Conservation (phyloP, 1,140 invertebrate genomes). For the Leptonema lineaticorne region DNA sequence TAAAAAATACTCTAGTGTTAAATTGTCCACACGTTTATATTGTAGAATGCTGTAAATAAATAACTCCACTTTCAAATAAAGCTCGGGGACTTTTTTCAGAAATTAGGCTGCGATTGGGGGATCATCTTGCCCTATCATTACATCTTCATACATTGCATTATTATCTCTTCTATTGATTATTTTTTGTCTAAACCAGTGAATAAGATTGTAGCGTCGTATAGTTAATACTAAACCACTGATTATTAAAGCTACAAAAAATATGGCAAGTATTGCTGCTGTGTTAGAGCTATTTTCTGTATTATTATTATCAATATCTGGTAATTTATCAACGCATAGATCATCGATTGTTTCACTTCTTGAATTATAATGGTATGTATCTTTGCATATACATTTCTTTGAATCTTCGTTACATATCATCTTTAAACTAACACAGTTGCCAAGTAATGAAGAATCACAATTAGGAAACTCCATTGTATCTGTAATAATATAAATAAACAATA, state of each 20-base stretch:
- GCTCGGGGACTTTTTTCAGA: too few species aligned
- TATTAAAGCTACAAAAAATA: constrained; percentile 51
- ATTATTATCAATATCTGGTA: constrained; percentile 15
- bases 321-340: constrained; percentile 18
- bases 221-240: constrained; percentile 50
- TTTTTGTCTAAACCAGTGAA: constrained; percentile 51
- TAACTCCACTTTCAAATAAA: too few species aligned
- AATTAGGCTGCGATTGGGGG: constrained; percentile 51
- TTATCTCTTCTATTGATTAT: constrained; percentile 49
- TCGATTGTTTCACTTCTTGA: constrained; percentile 4
- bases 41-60: too few species aligned
- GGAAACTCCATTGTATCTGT: constrained; percentile 28
- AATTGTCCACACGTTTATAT: too few species aligned
- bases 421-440: constrained; percentile 24
- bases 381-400: constrained; percentile 45
- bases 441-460: background rate
- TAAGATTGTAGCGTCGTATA: constrained; percentile 52
- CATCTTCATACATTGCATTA: constrained; percentile 55
- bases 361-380: constrained; percentile 43
- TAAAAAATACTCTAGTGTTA: too few species aligned
- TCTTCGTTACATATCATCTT: constrained; percentile 46
- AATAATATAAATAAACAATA: constrained; percentile 8
- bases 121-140: constrained; percentile 57
- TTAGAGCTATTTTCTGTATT: constrained; percentile 41
- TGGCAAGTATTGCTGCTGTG: constrained; percentile 46